Percentiles rank a stretch among this genome's conserved stretches.
Evolutionary conservation across 1,140 invertebrate species (phyloP).

Genomic region (Maniola jurtina): DNA sequence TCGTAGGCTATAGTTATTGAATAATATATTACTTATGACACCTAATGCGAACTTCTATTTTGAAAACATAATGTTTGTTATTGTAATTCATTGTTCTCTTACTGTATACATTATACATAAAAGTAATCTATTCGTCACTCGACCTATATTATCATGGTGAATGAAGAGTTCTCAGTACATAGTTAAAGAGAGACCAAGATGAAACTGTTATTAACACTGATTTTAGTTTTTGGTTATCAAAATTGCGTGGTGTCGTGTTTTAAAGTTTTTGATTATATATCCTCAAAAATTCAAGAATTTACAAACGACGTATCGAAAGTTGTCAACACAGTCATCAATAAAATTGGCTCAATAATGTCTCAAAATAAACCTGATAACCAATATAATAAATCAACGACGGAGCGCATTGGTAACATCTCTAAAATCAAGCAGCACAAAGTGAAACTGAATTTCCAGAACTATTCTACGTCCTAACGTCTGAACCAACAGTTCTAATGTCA

Average conservation of each 20-base stretch:
- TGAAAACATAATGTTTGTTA: slow-evolving; percentile 10
- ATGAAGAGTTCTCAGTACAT: neutral
- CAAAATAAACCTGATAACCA: slow-evolving; percentile 11
- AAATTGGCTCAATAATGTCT: slow-evolving; percentile 34
- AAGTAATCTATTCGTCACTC: too few species aligned
- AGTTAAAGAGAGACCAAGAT: slow-evolving; percentile 19
- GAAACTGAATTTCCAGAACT: slow-evolving; percentile 30
- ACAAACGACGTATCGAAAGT: slow-evolving; percentile 26
- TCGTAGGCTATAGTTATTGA: too few species aligned
- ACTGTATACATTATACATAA: slow-evolving; percentile 15
- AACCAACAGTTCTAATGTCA: slow-evolving; percentile 46
- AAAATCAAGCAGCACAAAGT: slow-evolving; percentile 30
- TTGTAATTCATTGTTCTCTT: slow-evolving; percentile 33
- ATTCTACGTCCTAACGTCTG: slow-evolving; percentile 31
- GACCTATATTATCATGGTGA: neutral
- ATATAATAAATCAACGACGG: neutral
- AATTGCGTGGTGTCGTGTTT: slow-evolving; percentile 23
- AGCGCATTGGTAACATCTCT: neutral
- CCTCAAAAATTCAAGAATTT: slow-evolving; percentile 37
- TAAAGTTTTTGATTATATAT: slow-evolving; percentile 33
- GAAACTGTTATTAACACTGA: slow-evolving; percentile 30
- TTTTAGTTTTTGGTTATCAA: slow-evolving; percentile 27
- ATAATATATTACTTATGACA: too few species aligned
- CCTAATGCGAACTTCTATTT: too few species aligned
- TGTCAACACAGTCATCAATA: slow-evolving; percentile 32